Conservation (phyloP, 2,797 vertebrate genomes). For the Heterohyrax brucei region DNA sequence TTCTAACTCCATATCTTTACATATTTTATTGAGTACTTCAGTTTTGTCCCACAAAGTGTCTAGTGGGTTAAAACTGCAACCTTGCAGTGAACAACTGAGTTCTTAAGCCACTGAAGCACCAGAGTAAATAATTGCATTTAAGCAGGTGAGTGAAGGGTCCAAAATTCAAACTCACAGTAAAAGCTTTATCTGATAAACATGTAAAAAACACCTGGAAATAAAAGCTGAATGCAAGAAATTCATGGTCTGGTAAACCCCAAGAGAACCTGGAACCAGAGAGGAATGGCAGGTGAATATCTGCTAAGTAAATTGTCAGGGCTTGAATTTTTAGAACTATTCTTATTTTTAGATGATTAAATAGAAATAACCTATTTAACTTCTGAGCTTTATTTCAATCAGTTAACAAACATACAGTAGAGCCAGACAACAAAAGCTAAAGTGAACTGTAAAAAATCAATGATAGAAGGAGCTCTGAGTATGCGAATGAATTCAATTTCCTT, state of each 20-base stretch:
- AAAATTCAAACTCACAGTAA: neutral
- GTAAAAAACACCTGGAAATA: neutral
- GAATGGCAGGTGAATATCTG: neutral
- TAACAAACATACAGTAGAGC: neutral
- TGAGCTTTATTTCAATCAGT: neutral
- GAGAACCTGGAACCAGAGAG: neutral
- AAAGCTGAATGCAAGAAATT: neutral
- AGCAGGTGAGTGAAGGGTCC: neutral
- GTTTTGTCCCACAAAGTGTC: neutral
- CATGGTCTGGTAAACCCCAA: neutral
- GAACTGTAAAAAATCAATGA: neutral
- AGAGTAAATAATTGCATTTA: constrained; percentile 5
- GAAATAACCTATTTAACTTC: neutral
- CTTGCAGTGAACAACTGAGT: neutral
- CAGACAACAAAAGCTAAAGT: constrained; percentile 45
- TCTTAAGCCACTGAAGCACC: neutral
- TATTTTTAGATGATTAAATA: neutral
- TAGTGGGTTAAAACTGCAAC: neutral
- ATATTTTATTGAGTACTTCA: no score
- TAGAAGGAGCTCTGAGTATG: neutral
- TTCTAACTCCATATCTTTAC: no score
- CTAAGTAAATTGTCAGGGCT: neutral
- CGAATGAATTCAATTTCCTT: neutral
- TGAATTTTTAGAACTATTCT: neutral
- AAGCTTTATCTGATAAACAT: neutral